Evolutionary conservation across 30 jellyfish, hydroid and myxozoan genomes (phyloP), one percentile per base, ranked within the genome.

Genomic region (Pelagia noctiluca): DNA sequence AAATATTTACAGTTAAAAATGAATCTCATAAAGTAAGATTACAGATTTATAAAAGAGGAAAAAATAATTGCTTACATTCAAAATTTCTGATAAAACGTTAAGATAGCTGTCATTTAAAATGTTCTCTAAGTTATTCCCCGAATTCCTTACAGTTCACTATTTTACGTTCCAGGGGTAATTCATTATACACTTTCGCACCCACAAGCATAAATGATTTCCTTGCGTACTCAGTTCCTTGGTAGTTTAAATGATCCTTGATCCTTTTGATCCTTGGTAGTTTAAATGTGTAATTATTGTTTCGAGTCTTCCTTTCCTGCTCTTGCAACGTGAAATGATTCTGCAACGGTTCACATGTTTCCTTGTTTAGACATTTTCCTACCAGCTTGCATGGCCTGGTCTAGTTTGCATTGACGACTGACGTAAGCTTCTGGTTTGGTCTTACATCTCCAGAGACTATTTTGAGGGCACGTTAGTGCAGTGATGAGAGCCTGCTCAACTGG

Each of bases 401-500:
- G n/a, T n/a, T n/a, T n/a, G n/a, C n/a, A n/a, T n/a, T n/a, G n/a
- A n/a, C n/a, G 3, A 34, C 80, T 50, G 42, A 26, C 80, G 80
- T 32, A 26, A 3, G 80, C 80, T 26, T 67, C 42, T 47, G 42
- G n/a, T 47, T 26, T 67, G 21, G 80, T 34, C 80, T 67, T 67
- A 7, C 80, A 67, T 67, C 80, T 67, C 60, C 31, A 67, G 26
- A 67, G 54, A 67, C 80, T 67, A 67, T 67, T 67, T 67, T 67
- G 26, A 67, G 80, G 26, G 62, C 61, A 67, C 61, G 80, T 28
- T 54, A 67, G 62, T 28, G 80, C 13, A 67, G 5, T 30, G 80
- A 67, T 34, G 80, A 67, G 63, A 67, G 80, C 61, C 80, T 67
- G 80, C 80, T 67, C 60, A 67, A 67, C 80, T 67, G 80, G 62